These are phyloP conservation scores for Erebia palarica DNA, from an alignment of 2,888 invertebrate species.

Conservation along the genomic window DNA sequence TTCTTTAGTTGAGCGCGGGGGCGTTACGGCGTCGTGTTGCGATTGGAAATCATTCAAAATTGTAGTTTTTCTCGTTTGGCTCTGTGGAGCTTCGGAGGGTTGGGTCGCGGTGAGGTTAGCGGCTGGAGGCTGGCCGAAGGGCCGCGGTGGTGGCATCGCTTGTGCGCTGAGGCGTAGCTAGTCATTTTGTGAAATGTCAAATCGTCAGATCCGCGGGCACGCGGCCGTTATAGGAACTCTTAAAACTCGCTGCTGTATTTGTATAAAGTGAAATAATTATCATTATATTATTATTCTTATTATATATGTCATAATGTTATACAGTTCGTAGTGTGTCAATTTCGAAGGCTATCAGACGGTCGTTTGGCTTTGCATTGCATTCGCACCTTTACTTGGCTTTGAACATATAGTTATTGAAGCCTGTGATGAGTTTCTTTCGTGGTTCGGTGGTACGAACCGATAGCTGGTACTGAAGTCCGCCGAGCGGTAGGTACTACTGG, in stretches of 20 bases:
- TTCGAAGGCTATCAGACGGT: constrained; percentile 79
- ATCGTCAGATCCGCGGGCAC: constrained; percentile 76
- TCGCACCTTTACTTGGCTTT: constrained; percentile 22
- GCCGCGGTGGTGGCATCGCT: constrained; percentile 59
- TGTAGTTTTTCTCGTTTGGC: constrained; percentile 56
- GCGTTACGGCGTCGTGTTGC: constrained; percentile 43
- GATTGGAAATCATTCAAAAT: constrained; percentile 63
- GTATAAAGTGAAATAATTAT: constrained; percentile 84
- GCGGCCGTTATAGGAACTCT: constrained; percentile 87
- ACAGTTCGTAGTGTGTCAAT: constrained; percentile 78
- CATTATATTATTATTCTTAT: constrained; percentile 79
- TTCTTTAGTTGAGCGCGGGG: constrained; percentile 43
- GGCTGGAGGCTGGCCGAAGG: constrained; percentile 42
- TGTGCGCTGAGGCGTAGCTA: constrained; percentile 72
- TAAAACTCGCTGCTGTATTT: constrained; percentile 89
- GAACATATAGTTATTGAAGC: constrained; percentile 26
- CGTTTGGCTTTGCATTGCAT: constrained; percentile 45
- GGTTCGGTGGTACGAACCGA: background rate
- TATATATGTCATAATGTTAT: constrained; percentile 77
- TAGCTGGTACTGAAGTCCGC: background rate
- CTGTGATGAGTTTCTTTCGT: background rate
- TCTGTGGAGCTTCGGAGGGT: constrained; percentile 47
- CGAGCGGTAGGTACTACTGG: background rate
- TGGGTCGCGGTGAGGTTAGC: constrained; percentile 35
- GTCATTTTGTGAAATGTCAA: constrained; percentile 83